Base-by-base conservation (phyloP, 2,888 invertebrate genomes). In the Panzeria rudis region DNA sequence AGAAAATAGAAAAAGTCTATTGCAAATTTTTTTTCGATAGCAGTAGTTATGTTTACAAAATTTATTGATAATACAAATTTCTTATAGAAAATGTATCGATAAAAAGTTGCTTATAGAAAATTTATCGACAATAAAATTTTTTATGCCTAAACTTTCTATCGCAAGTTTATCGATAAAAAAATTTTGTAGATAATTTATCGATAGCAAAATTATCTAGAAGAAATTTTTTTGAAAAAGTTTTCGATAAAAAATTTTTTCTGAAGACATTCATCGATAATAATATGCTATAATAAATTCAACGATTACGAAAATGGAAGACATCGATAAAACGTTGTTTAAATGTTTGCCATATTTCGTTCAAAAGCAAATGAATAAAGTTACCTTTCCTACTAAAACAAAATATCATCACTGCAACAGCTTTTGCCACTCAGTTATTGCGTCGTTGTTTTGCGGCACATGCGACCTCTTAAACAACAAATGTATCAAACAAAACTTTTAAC, bases 401-500 rank as follows among this genome's bases (percentile, higher is more conserved):
- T 66, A 13, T 38, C 71, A 56, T 56, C 71, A 29, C 41, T 56
- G n/a, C 2, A n/a, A 41, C 4, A 52, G 15, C 44, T 23, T 15
- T 52, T 9, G 7, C 41, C 17, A 41, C 8, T 56, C 17, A 59
- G 11, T 23, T 64, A 56, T 77, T 83, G 79, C 79, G 79, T 80
- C 71, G 79, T 76, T 44, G 38, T 61, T 77, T 66, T 76, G 76
- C 80, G 47, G 66, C 79, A 79, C 56, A 69, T 56, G 69, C 52
- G 17, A 38, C 44, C 23, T 13, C 7, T 17, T 50, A 32, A 59
- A 47, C 13, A 56, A 56, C 7, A 25, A 54, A 29, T 32, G n/a
- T 66, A 35, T n/a, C 69, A 54, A 38, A 47, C 66, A 72, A 59
- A 32, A 54, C 59, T n/a, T 56, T 54, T 17, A 54, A 35, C 11